Conservation (phyloP, 2,888 invertebrate genomes). For the Glyphotaelius pellucidus region DNA sequence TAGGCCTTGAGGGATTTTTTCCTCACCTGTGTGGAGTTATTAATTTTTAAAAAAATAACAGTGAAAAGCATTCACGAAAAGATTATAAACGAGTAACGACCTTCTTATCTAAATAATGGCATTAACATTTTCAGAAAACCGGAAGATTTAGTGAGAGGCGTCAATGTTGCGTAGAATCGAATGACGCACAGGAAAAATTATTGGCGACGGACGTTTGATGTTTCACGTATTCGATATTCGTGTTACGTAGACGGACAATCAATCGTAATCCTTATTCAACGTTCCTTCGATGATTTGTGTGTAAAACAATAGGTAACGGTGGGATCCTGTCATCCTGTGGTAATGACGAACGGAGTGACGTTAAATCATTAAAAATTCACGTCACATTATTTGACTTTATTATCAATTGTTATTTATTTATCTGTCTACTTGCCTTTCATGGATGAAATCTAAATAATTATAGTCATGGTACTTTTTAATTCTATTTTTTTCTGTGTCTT, state of each 20-base stretch:
- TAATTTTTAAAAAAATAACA: no score
- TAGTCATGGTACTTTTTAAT: no score
- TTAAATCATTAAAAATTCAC: not conserved
- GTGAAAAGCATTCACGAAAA: no score
- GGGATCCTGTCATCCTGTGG: slow-evolving; percentile 2
- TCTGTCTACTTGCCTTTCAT: not conserved
- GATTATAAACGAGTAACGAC: no score
- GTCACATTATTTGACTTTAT: not conserved
- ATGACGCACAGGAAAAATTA: not conserved
- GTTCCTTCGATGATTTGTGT: not conserved
- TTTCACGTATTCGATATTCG: not conserved
- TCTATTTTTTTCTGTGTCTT: no score
- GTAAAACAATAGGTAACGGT: not conserved
- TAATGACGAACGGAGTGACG: not conserved
- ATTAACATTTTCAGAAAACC: not conserved
- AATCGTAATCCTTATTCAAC: not conserved
- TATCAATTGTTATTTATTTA: not conserved
- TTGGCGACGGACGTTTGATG: not conserved
- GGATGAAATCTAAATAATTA: not conserved
- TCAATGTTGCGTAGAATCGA: not conserved
- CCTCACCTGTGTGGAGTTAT: no score
- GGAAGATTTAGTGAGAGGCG: not conserved
- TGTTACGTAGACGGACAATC: not conserved
- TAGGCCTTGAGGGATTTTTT: no score
- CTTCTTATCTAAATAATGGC: not conserved